A percentile compares a stretch with the other conserved stretches of the same genome.
These are phyloP conservation scores for Drosophila cognata DNA, from an alignment of 2,888 invertebrate species.

Conservation along the genomic window DNA sequence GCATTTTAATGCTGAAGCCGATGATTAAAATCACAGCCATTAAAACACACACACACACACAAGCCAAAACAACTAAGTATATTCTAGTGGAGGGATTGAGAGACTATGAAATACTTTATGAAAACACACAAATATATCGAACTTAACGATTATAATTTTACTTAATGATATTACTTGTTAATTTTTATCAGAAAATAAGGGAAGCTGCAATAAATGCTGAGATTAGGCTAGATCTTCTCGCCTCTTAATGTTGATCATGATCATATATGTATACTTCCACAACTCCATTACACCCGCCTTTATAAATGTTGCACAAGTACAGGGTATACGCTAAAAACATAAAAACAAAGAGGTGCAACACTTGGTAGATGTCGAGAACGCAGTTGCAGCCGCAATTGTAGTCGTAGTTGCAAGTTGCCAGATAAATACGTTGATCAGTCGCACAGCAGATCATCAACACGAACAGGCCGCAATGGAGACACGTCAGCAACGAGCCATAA, in stretches of 20 bases:
- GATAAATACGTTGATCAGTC: constrained; percentile 72
- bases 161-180: fast-evolving
- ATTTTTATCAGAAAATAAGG: not conserved
- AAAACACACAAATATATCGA: not conserved
- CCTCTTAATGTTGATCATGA: not conserved
- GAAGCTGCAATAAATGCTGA: not conserved
- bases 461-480: constrained; percentile 63
- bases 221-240: not conserved
- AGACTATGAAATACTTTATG: not conserved
- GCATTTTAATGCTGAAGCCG: constrained; percentile 77
- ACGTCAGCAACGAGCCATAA: constrained; percentile 73
- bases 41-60: constrained; percentile 33
- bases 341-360: not conserved
- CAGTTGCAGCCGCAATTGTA: constrained; percentile 52
- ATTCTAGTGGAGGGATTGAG: not conserved
- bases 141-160: not conserved
- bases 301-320: fast-evolving
- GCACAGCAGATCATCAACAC: constrained; percentile 70
- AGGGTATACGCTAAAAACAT: not conserved
- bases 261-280: not conserved
- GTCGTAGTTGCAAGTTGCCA: constrained; percentile 47
- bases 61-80: constrained; percentile 1
- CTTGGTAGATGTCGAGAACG: constrained; percentile 60
- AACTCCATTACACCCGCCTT: not conserved
- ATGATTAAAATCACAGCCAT: constrained; percentile 75